Evolutionary conservation across 2,113 vertebrate species (phyloP).

Genomic region (Zosterops pallidus): DNA sequence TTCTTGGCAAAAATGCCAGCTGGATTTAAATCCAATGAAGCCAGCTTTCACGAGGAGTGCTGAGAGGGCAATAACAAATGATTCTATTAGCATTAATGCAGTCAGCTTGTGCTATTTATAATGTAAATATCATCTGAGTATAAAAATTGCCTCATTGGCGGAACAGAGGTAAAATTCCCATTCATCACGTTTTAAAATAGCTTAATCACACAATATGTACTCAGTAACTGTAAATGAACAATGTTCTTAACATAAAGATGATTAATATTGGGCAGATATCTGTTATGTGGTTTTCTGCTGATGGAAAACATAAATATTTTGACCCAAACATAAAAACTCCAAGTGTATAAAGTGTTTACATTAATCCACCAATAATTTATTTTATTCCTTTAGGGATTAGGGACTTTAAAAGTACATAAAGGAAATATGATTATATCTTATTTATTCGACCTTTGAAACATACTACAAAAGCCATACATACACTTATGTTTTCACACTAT

Average conservation of each 20-base stretch:
- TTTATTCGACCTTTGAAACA: background rate
- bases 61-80: constrained; percentile 40
- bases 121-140: constrained; percentile 33
- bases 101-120: constrained; percentile 29
- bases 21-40: constrained; percentile 1
- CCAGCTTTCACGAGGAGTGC: background rate
- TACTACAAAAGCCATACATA: background rate
- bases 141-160: constrained; percentile 13
- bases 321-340: background rate
- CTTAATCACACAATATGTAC: background rate
- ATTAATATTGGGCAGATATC: constrained; percentile 11
- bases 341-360: background rate
- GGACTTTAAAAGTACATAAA: background rate
- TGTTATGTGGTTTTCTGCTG: background rate
- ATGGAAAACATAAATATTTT: constrained; percentile 26
- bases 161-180: constrained; percentile 11
- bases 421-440: background rate
- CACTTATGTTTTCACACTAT: background rate
- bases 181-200: background rate
- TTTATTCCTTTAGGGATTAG: background rate
- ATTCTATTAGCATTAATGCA: constrained; percentile 41
- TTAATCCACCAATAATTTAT: background rate
- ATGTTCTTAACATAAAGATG: background rate
- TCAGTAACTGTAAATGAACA: background rate
- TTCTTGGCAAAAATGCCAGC: fast-evolving